Evolutionary conservation across 2,888 invertebrate species (phyloP), one percentile per base, ranked within the genome.

Genomic region (Leuctra nigra): DNA sequence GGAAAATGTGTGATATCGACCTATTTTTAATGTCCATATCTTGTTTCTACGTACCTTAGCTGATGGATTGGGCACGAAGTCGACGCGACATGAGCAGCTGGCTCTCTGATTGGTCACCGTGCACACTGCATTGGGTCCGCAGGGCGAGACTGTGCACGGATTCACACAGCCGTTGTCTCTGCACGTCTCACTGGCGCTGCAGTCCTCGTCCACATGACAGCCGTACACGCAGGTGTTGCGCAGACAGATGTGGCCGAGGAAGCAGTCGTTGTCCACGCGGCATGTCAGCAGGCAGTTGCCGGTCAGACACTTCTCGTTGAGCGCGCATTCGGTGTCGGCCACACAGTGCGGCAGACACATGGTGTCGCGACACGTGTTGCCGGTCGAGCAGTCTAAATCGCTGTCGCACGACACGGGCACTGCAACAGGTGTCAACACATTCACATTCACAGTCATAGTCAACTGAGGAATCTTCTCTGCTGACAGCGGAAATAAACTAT

Each of bases 241-340:
- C 56, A 91, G 73, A 67, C 94, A 94, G 62, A 93, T 90, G 66
- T 93, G 91, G 1, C 92, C 92, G 58, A 92, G 76, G 81, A 93
- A 92, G 66, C 93, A 94, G 66, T 94, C 93, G 66, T 92, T 91
- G 69, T 93, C 92, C 1, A 91, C 84, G 48, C 91, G 83, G 68
- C 94, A 94, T 2, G 92, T 93, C 57, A 93, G 73, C 66, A 90
- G 81, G 69, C 93, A 94, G 66, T 83, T 84, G 63, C 85, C 87
- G 66, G 81, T 79, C 7, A 89, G 75, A 72, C 94, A 94, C 70
- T 91, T 88, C 73, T 94, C 94, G 68, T 94, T 94, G 59, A 87
- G 79, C 2, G 92, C 93, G 69, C 94, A 94, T 62, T 89, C 82
- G 65, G 85, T 84, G 69, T 94, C 92, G 14, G 72, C 75, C 33